phyloP scores from a whole-genome alignment of 2,113 vertebrate species.

The Mesocricetus auratus region DNA sequence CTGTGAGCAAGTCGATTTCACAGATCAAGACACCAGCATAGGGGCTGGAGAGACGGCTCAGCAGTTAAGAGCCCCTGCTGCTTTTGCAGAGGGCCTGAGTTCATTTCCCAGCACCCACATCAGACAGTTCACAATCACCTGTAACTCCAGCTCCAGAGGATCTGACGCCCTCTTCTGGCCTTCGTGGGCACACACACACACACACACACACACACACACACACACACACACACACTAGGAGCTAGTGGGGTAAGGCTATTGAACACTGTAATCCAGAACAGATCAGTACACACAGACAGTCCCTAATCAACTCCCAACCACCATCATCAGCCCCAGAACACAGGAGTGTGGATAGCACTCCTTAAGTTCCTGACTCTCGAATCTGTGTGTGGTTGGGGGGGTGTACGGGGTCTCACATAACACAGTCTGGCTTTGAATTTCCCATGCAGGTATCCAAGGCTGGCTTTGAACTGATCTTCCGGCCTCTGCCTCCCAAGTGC shows the following conservation, averaged over 20 bases:
- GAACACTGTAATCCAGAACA: background rate
- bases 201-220: background rate
- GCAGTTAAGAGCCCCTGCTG: background rate
- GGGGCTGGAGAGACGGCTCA: background rate
- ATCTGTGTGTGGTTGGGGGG: background rate
- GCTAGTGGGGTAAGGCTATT: rapidly evolving
- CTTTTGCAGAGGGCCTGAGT: background rate
- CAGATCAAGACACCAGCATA: background rate
- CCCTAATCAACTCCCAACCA: background rate
- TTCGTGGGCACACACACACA: background rate
- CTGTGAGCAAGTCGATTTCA: background rate
- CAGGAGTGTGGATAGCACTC: background rate
- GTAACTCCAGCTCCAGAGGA: background rate
- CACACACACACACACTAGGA: background rate
- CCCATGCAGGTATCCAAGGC: background rate
- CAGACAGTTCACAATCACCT: background rate
- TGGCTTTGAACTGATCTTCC: background rate
- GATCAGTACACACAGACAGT: too few species aligned
- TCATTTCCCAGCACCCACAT: background rate
- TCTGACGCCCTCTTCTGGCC: background rate
- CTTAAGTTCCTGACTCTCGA: background rate
- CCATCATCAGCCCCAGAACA: background rate
- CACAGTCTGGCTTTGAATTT: background rate
- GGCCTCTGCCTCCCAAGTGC: background rate
- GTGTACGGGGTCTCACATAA: background rate